Conservation (phyloP, 1,140 invertebrate species). For the Atopsyche davidsoni region DNA sequence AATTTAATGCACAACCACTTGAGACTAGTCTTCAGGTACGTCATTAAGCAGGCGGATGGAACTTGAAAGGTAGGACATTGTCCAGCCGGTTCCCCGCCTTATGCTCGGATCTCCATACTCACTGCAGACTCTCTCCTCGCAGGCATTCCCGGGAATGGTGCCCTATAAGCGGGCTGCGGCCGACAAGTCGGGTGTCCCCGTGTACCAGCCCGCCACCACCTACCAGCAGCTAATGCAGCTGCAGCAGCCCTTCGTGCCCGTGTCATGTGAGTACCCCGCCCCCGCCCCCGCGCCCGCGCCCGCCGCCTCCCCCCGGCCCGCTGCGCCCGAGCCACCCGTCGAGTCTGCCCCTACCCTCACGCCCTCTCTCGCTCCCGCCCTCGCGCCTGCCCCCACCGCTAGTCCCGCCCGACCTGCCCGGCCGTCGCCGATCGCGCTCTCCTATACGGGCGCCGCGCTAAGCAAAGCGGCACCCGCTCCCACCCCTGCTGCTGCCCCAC, state of each 20-base stretch:
- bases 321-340: constrained; percentile 31
- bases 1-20: not conserved
- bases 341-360: constrained; percentile 31
- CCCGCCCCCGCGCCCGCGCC: constrained; percentile 57
- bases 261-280: constrained; percentile 86
- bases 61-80: constrained; percentile 1
- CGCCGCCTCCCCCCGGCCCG: constrained; percentile 39
- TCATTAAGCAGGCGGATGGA: too few species aligned
- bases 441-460: constrained; percentile 72
- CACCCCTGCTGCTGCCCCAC: constrained; percentile 30
- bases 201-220: constrained; percentile 88
- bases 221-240: constrained; percentile 95
- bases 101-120: not conserved
- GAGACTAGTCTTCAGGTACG: too few species aligned
- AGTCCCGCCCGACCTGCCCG: constrained; percentile 30
- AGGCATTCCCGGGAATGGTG: constrained; percentile 87
- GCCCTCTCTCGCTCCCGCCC: constrained; percentile 34
- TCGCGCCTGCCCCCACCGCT: constrained; percentile 43
- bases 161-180: constrained; percentile 90
- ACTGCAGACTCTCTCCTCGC: constrained; percentile 36
- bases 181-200: constrained; percentile 90
- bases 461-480: constrained; percentile 51
- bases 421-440: constrained; percentile 51
- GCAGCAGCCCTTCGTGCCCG: constrained; percentile 87
- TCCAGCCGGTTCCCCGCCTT: not conserved